Conservation (phyloP, 2,888 invertebrate species). For the Baccha elongata region DNA sequence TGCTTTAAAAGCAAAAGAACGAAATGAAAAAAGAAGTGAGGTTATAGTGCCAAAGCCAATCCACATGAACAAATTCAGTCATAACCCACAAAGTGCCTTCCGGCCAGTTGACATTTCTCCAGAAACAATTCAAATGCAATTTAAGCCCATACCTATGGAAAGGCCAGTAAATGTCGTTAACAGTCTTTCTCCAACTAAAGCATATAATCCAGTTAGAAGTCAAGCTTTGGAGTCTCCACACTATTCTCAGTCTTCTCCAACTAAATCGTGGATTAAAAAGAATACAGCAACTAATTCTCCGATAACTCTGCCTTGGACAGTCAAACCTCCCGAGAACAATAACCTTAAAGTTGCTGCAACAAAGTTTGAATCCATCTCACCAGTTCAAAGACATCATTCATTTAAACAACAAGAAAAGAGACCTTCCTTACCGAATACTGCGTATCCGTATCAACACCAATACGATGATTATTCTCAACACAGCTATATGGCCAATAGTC, state of each 20-base stretch:
- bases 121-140: constrained; percentile 75
- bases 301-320: constrained; percentile 83
- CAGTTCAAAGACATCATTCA: constrained; percentile 79
- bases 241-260: constrained; percentile 76
- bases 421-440: constrained; percentile 81
- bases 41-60: constrained; percentile 82
- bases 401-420: constrained; percentile 78
- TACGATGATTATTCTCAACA: constrained; percentile 45
- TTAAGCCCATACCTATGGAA: constrained; percentile 77
- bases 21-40: constrained; percentile 73
- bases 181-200: constrained; percentile 75
- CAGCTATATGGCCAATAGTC: constrained; percentile 57
- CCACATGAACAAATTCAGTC: constrained; percentile 88
- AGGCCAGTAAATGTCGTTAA: constrained; percentile 51
- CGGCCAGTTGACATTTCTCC: constrained; percentile 83
- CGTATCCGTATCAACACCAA: constrained; percentile 76
- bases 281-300: constrained; percentile 79
- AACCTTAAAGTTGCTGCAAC: constrained; percentile 84
- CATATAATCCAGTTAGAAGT: constrained; percentile 50
- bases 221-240: constrained; percentile 65
- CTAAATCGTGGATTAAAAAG: constrained; percentile 72
- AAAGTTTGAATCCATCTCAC: constrained; percentile 83
- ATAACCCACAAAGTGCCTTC: constrained; percentile 90
- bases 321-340: constrained; percentile 82
- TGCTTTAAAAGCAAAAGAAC: constrained; percentile 81